Percentiles rank a stretch among this genome's conserved stretches.
Evolutionary conservation across 1,140 invertebrate genomes (phyloP).

Genomic region (Sinella curviseta): DNA sequence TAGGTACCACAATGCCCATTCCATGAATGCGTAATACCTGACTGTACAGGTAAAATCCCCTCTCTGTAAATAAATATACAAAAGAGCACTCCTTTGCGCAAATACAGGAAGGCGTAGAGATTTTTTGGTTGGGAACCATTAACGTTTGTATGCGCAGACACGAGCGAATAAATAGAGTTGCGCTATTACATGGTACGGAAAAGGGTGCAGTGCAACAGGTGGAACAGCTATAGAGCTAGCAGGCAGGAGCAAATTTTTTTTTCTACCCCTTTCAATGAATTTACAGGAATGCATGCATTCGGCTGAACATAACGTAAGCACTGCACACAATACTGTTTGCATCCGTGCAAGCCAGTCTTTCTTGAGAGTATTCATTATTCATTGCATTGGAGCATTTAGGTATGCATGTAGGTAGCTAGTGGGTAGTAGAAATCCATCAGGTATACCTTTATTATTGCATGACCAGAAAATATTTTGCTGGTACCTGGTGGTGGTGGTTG

Average conservation of each 20-base stretch:
- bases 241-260: background rate
- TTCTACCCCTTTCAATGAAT: conserved; percentile 1
- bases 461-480: background rate
- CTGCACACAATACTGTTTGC: background rate
- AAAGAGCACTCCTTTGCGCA: background rate
- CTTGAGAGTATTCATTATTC: no score
- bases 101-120: background rate
- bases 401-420: background rate
- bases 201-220: conserved; percentile 17
- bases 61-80: no score
- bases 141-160: background rate
- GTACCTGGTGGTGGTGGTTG: background rate
- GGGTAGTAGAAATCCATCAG: no score
- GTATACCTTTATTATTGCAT: no score
- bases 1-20: no score
- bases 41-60: no score
- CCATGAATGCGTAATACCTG: no score
- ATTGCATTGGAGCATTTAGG: no score
- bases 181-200: background rate
- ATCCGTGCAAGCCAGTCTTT: no score
- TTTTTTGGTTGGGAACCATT: background rate
- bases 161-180: background rate
- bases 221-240: background rate
- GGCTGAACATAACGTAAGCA: background rate
- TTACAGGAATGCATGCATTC: conserved; percentile 5